Evolutionary conservation across 1,140 invertebrate species (phyloP), one percentile per base, ranked within the genome.

Genomic region (Teleogryllus occipitalis): DNA sequence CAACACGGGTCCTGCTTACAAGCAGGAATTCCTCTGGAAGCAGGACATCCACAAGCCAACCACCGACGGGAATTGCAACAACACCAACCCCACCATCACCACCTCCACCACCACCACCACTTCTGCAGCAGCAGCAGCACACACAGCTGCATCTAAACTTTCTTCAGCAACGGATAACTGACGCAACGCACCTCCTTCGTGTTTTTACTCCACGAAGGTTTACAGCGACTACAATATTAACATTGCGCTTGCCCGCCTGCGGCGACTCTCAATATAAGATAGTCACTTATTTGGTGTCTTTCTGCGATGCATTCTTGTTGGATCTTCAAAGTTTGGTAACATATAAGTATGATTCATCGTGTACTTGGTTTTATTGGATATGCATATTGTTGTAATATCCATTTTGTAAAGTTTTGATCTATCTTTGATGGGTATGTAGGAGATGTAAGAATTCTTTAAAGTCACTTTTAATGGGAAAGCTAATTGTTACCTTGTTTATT

Each of bases 1-100:
- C 85, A 83, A 84, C 73, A 85, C 84, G 54, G 88, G 88, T 72
- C 87, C 87, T 77, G 87, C 86, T 46, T 96, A 96, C 84, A 90
- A 91, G 81, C 87, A 89, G 82, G 96, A 97, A 88, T 93, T 91
- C 87, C 82, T 96, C 80, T 94, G 95, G 88, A 97, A 97, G 88
- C 97, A 98, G 88, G 96, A 98, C 87, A 91, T 94, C 87, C 12
- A 65, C 10, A 65, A 65, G 54, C 54, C 10, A 18, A 18, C 10
- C 54, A 65, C 10, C 10, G 54, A 65, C 54, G 18, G 54, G 1
- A 65, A 65, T 18, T 65, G 54, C 54, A 65, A 65, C 54, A 18
- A 65, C 7, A 65, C 54, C 18, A 10, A 14, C 1, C 18, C 10
- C 7, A 7, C 10, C 54, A 10, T 7, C 54, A 14, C 10, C 7